Percentiles rank a stretch among this genome's conserved stretches.
Evolutionary conservation across 2,888 invertebrate species (phyloP).

Genomic region (Gandaritis pyraliata): DNA sequence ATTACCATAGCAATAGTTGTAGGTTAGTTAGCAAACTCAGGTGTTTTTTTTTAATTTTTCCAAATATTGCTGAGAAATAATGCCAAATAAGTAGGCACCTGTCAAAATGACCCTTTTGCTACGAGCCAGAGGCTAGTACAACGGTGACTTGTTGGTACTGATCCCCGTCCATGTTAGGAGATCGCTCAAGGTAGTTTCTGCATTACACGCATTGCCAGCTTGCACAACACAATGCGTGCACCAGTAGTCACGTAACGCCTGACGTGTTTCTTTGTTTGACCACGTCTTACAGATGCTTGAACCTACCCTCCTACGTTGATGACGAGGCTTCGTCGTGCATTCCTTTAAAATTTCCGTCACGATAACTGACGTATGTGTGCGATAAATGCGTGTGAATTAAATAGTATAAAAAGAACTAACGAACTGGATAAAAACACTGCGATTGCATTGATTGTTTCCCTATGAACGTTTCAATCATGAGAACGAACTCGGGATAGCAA

Average conservation of each 20-base stretch:
- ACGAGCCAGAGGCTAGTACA: conserved; percentile 52
- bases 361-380: conserved; percentile 23
- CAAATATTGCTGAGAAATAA: too few relatives aligned
- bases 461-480: conserved; percentile 71
- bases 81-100: not conserved
- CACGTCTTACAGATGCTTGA: conserved; percentile 31
- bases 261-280: conserved; percentile 43
- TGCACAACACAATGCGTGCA: conserved; percentile 47
- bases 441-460: conserved; percentile 72
- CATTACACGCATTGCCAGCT: conserved; percentile 48
- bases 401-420: conserved; percentile 31
- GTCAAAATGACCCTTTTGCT: conserved; percentile 42
- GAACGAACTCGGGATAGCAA: conserved; percentile 69
- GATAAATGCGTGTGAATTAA: conserved; percentile 41
- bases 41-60: too few relatives aligned
- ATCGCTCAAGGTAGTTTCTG: conserved; percentile 54
- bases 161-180: conserved; percentile 52
- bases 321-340: conserved; percentile 24
- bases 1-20: too few relatives aligned
- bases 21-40: too few relatives aligned
- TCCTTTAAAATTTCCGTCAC: conserved; percentile 21
- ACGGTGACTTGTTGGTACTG: conserved; percentile 41
- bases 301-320: conserved; percentile 20
- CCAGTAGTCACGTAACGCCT: conserved; percentile 43
- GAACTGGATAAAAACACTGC: conserved; percentile 38